Percentiles rank a stretch among this genome's conserved stretches.
Evolutionary conservation across 1,140 invertebrate species (phyloP).

Genomic region (Drosophila suzukii): DNA sequence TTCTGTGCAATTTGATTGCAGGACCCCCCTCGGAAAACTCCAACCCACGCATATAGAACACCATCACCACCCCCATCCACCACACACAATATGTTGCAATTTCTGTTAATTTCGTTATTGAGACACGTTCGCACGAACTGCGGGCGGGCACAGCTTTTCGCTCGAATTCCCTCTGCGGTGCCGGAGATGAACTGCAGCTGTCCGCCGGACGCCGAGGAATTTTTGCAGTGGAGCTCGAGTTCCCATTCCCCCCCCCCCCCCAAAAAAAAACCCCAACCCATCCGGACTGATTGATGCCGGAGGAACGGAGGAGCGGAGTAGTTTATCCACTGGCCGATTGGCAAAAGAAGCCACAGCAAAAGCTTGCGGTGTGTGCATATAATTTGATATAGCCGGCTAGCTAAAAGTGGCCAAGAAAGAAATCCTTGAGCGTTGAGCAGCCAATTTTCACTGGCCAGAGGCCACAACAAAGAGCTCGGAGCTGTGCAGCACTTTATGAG

Average conservation of each 20-base stretch:
- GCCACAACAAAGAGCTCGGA: slow-evolving; percentile 48
- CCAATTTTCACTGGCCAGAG: slow-evolving; percentile 21
- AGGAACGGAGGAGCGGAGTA: not conserved
- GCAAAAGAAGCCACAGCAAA: slow-evolving; percentile 75
- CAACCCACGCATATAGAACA: not conserved
- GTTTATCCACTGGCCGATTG: slow-evolving; percentile 32
- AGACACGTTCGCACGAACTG: slow-evolving; percentile 75
- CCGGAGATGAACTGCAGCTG: slow-evolving; percentile 52
- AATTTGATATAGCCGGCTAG: slow-evolving; percentile 51
- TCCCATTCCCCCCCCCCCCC: not conserved
- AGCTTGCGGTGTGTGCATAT: slow-evolving; percentile 71
- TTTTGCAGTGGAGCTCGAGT: slow-evolving; percentile 18
- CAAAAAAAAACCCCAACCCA: slow-evolving; percentile 1
- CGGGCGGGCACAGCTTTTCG: slow-evolving; percentile 65
- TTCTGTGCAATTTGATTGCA: slow-evolving; percentile 62
- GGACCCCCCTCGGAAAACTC: slow-evolving; percentile 2
- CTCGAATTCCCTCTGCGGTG: slow-evolving; percentile 39
- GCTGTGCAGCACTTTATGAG: slow-evolving; percentile 28
- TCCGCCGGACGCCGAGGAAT: slow-evolving; percentile 19
- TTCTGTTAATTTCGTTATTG: slow-evolving; percentile 82
- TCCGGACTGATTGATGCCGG: slow-evolving; percentile 29
- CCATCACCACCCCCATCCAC: not conserved
- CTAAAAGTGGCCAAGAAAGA: slow-evolving; percentile 38
- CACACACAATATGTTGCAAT: slow-evolving; percentile 74
- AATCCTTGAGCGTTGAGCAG: slow-evolving; percentile 36